Evolutionary conservation across 2,113 vertebrate genomes (phyloP).

Genomic region (Aspiorhynchus laticeps): DNA sequence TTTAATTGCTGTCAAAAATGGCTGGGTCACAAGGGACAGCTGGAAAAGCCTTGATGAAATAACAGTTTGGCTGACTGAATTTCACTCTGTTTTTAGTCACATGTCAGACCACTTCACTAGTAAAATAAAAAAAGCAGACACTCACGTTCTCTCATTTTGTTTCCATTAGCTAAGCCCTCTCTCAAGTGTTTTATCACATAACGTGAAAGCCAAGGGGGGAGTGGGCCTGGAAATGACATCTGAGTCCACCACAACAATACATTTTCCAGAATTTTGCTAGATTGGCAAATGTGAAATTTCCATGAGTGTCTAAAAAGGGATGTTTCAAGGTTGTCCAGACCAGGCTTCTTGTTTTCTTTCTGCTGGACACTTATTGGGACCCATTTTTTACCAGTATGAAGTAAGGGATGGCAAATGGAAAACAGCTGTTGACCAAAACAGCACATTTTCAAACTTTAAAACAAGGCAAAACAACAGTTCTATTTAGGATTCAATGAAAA

Average conservation of each 20-base stretch:
- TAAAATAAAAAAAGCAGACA: constrained; percentile 40
- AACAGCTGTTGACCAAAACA: constrained; percentile 68
- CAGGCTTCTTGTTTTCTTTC: constrained; percentile 58
- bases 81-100: constrained; percentile 51
- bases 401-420: constrained; percentile 68
- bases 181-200: constrained; percentile 65
- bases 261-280: constrained; percentile 57
- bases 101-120: constrained; percentile 43
- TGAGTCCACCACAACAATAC: constrained; percentile 64
- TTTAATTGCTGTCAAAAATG: constrained; percentile 45
- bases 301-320: constrained; percentile 67
- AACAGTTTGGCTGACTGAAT: constrained; percentile 53
- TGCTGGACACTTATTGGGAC: constrained; percentile 66
- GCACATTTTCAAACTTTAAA: constrained; percentile 54
- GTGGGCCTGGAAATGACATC: constrained; percentile 56
- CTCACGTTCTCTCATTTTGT: constrained; percentile 36
- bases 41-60: constrained; percentile 55
- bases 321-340: constrained; percentile 74
- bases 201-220: constrained; percentile 40
- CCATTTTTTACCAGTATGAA: constrained; percentile 71
- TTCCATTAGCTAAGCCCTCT: constrained; percentile 64
- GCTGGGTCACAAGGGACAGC: constrained; percentile 4
- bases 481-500: constrained; percentile 50
- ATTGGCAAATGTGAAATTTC: constrained; percentile 60
- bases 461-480: constrained; percentile 34